A percentile compares a stretch with the other conserved stretches of the same genome.
Evolutionary conservation across 2,888 invertebrate genomes (phyloP).

Genomic region (Iselma pallidipennis): DNA sequence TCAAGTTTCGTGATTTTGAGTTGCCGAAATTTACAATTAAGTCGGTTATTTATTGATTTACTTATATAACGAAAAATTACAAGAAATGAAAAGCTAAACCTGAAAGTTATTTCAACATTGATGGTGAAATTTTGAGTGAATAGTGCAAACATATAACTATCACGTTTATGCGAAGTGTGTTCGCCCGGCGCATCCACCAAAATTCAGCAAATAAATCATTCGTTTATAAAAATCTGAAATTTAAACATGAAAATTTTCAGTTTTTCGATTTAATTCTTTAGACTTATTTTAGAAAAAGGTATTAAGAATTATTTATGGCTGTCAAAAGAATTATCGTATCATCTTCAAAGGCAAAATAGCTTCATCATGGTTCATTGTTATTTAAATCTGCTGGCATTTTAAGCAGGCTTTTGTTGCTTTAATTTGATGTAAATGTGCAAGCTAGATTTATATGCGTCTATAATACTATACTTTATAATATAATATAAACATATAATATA

Average conservation of each 20-base stretch:
- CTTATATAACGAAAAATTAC: too few relatives aligned
- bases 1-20: not conserved
- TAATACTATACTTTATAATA: slow-evolving; percentile 13
- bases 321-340: slow-evolving; percentile 4
- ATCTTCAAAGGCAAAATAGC: slow-evolving; percentile 15
- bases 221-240: too few relatives aligned
- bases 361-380: slow-evolving; percentile 24
- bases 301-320: not conserved
- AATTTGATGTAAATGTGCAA: slow-evolving; percentile 21
- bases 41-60: too few relatives aligned
- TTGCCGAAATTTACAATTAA: not conserved
- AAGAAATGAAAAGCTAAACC: too few relatives aligned
- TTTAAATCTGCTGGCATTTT: slow-evolving; percentile 23
- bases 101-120: not conserved
- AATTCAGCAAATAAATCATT: not conserved
- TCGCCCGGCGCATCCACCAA: not conserved
- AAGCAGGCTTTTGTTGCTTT: slow-evolving; percentile 22
- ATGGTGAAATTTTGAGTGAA: not conserved
- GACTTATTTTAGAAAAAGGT: too few relatives aligned
- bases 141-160: not conserved
- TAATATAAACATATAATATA: slow-evolving; percentile 10
- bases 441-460: slow-evolving; percentile 10
- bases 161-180: too few relatives aligned
- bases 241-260: not conserved
- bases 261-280: not conserved